A percentile compares a stretch with the other conserved stretches of the same genome.
Evolutionary conservation across 2,888 invertebrate genomes (phyloP).

Genomic region (Lottia scabra): DNA sequence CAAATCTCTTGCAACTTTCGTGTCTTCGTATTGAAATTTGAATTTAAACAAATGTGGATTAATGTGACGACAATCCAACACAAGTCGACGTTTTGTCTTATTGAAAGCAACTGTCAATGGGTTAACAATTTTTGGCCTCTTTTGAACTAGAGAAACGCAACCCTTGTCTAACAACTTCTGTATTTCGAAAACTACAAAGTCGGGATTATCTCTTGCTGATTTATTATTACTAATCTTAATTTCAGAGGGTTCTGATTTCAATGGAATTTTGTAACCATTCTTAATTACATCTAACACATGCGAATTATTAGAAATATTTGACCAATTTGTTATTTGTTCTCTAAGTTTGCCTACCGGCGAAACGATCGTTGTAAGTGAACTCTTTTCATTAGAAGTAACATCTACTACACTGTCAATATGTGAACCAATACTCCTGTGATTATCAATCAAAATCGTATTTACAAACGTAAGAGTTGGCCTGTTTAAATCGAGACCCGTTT

Average conservation of each 20-base stretch:
- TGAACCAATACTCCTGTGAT: too few relatives aligned
- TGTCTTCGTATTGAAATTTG: not conserved
- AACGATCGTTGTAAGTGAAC: too few relatives aligned
- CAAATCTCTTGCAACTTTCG: not conserved
- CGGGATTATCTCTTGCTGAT: not conserved
- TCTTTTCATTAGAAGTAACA: too few relatives aligned
- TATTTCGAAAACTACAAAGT: not conserved
- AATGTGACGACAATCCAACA: too few relatives aligned
- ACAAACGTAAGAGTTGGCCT: too few relatives aligned
- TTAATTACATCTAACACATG: not conserved
- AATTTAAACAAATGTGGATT: not conserved
- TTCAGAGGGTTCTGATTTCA: not conserved
- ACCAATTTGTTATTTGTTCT: not conserved
- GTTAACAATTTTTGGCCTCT: too few relatives aligned
- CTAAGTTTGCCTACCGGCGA: not conserved
- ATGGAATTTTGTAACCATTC: not conserved
- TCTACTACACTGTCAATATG: too few relatives aligned
- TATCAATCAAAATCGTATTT: too few relatives aligned
- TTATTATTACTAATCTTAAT: not conserved
- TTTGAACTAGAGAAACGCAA: too few relatives aligned
- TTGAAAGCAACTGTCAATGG: too few relatives aligned
- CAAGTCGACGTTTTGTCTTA: too few relatives aligned
- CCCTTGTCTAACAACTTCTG: not conserved
- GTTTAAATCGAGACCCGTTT: too few relatives aligned
- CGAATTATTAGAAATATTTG: not conserved